Evolutionary conservation across 2,888 invertebrate genomes (phyloP).

Genomic region (Heliconius erato): DNA sequence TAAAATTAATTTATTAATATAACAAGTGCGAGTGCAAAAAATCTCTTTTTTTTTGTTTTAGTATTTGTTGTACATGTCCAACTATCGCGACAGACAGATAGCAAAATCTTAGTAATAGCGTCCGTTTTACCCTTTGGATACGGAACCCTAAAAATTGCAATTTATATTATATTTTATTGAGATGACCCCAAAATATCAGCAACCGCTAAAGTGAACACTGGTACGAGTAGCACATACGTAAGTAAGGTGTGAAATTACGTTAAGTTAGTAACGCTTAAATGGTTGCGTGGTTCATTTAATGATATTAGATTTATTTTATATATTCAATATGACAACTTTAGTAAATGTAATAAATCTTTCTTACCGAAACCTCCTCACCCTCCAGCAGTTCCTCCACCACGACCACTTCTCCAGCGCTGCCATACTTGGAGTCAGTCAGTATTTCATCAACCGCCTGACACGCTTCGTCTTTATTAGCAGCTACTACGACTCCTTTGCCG

Average conservation of each 20-base stretch:
- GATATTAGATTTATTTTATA: neutral
- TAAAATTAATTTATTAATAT: too few relatives aligned
- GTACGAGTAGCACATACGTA: constrained; percentile 15
- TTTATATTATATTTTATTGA: constrained; percentile 15
- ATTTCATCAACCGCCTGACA: constrained; percentile 94
- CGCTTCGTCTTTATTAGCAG: constrained; percentile 91
- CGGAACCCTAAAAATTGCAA: neutral
- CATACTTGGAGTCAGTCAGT: constrained; percentile 91
- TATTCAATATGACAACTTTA: too few relatives aligned
- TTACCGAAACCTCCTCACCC: constrained; percentile 97
- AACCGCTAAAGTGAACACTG: constrained; percentile 11
- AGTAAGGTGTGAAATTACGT: constrained; percentile 12
- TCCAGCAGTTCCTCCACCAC: constrained; percentile 96
- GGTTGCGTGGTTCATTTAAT: neutral
- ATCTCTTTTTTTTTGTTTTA: too few relatives aligned
- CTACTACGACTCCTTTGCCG: constrained; percentile 98
- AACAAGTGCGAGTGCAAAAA: too few relatives aligned
- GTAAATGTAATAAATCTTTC: constrained; percentile 53
- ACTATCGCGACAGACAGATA: neutral
- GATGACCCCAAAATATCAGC: constrained; percentile 28
- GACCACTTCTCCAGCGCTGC: constrained; percentile 92
- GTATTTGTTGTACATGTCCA: neutral
- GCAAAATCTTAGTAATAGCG: too few relatives aligned
- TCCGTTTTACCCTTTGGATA: too few relatives aligned
- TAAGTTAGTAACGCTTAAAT: neutral